phyloP scores from a whole-genome alignment of 1,140 invertebrate species.

The Laupala kohalensis region DNA sequence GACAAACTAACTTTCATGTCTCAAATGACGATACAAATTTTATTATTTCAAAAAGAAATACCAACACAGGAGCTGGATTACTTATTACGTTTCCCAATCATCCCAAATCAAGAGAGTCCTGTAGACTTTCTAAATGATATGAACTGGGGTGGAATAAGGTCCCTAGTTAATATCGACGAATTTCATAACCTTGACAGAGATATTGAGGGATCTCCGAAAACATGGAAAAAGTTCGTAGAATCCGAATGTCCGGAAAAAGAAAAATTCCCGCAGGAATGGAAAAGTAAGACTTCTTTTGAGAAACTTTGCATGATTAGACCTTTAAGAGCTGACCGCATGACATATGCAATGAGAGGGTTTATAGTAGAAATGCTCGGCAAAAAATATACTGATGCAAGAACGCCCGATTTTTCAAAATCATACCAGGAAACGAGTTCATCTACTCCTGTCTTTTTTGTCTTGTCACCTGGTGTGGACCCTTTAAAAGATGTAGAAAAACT shows the following conservation, averaged over 20 bases:
- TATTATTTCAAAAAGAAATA: slow-evolving; percentile 52
- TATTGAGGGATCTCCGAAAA: slow-evolving; percentile 79
- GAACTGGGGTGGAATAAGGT: slow-evolving; percentile 79
- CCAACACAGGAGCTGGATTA: slow-evolving; percentile 69
- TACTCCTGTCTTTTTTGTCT: slow-evolving; percentile 87
- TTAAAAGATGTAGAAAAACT: slow-evolving; percentile 73
- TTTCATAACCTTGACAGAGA: slow-evolving; percentile 83
- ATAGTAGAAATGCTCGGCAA: slow-evolving; percentile 76
- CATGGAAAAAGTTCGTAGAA: slow-evolving; percentile 87
- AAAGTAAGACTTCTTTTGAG: slow-evolving; percentile 78
- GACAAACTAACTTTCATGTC: slow-evolving; percentile 87
- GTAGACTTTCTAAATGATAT: slow-evolving; percentile 73
- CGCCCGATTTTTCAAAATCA: slow-evolving; percentile 69
- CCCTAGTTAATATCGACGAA: slow-evolving; percentile 60
- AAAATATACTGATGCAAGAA: slow-evolving; percentile 66
- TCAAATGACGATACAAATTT: slow-evolving; percentile 67
- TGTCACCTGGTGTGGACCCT: slow-evolving; percentile 90
- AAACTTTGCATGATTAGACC: slow-evolving; percentile 80
- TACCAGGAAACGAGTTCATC: slow-evolving; percentile 71
- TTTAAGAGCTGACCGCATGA: slow-evolving; percentile 45
- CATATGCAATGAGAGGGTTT: slow-evolving; percentile 59
- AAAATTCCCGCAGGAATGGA: slow-evolving; percentile 93
- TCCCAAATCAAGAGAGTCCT: slow-evolving; percentile 51
- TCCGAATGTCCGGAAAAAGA: slow-evolving; percentile 85
- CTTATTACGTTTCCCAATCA: slow-evolving; percentile 63